A percentile compares a stretch with the other conserved stretches of the same genome.
Conservation (phyloP, 2,113 vertebrate species). For the Rhipidura dahli region DNA sequence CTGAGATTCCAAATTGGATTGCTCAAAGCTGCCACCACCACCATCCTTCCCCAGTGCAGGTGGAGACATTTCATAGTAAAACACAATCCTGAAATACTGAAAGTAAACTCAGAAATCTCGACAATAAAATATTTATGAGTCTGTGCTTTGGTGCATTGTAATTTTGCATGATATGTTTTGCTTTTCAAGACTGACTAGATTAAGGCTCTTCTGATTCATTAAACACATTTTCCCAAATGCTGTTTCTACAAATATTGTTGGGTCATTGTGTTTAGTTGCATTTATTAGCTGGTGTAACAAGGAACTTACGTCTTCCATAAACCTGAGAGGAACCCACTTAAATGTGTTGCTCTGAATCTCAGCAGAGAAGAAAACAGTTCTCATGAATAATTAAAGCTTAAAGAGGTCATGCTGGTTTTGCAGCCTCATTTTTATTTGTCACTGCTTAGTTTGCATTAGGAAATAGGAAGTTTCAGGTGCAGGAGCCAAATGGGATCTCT, state of each 20-base stretch:
- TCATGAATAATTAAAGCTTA: conserved; percentile 64
- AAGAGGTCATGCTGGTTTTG: neutral
- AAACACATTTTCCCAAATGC: conserved; percentile 22
- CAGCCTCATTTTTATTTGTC: conserved; percentile 28
- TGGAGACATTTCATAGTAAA: neutral
- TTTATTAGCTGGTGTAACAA: conserved; percentile 51
- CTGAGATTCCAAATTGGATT: neutral
- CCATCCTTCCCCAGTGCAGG: neutral
- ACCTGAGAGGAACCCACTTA: neutral
- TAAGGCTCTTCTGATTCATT: conserved; percentile 48
- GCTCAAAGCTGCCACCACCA: neutral
- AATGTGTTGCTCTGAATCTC: conserved; percentile 20
- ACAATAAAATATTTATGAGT: conserved; percentile 39
- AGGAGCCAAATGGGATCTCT: conserved; percentile 2
- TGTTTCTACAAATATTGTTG: conserved; percentile 30
- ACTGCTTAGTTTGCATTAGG: conserved; percentile 31
- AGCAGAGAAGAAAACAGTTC: conserved; percentile 21
- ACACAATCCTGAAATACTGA: neutral
- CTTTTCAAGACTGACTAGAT: conserved; percentile 52
- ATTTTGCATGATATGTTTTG: conserved; percentile 33
- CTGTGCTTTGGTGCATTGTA: conserved; percentile 28
- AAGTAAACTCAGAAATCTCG: neutral
- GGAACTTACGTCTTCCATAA: neutral
- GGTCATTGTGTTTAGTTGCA: conserved; percentile 4
- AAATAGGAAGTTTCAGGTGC: conserved; percentile 29